Evolutionary conservation across 1,140 invertebrate genomes (phyloP).

Genomic region (Atopsyche davidsoni): DNA sequence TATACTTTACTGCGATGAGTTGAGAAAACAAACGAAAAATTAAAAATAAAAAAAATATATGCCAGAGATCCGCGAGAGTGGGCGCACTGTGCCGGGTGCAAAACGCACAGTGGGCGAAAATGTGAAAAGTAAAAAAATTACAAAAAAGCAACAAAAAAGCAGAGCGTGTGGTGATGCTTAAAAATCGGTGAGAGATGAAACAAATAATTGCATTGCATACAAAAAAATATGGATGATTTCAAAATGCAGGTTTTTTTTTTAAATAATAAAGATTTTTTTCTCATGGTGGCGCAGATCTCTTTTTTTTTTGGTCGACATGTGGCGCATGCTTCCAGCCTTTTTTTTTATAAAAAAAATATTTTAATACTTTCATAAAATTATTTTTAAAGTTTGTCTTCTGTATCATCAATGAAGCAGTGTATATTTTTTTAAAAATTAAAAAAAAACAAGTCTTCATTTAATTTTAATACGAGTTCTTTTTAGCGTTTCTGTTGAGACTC

Average conservation of each 20-base stretch:
- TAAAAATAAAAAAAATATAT: constrained; percentile 4
- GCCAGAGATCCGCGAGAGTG: neutral
- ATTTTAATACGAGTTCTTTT: too few species aligned
- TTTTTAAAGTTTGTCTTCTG: too few species aligned
- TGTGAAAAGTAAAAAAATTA: neutral
- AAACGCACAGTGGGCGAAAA: constrained; percentile 7
- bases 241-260: neutral
- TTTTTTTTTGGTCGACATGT: constrained; percentile 24
- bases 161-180: constrained; percentile 7
- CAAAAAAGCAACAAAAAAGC: constrained; percentile 6
- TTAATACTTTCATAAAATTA: too few species aligned
- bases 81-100: neutral
- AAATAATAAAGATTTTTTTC: neutral
- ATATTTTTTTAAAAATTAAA: too few species aligned
- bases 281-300: constrained; percentile 30
- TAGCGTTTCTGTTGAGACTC: too few species aligned
- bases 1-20: constrained; percentile 26
- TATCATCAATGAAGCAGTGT: too few species aligned
- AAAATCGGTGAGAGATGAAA: constrained; percentile 8
- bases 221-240: neutral
- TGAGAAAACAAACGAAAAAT: constrained; percentile 22
- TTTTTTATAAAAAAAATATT: constrained; percentile 11
- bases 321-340: constrained; percentile 59
- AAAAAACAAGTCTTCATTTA: too few species aligned
- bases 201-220: constrained; percentile 12